Conservation (phyloP, 1,140 invertebrate species). For the Oryctes rhinoceros region DNA sequence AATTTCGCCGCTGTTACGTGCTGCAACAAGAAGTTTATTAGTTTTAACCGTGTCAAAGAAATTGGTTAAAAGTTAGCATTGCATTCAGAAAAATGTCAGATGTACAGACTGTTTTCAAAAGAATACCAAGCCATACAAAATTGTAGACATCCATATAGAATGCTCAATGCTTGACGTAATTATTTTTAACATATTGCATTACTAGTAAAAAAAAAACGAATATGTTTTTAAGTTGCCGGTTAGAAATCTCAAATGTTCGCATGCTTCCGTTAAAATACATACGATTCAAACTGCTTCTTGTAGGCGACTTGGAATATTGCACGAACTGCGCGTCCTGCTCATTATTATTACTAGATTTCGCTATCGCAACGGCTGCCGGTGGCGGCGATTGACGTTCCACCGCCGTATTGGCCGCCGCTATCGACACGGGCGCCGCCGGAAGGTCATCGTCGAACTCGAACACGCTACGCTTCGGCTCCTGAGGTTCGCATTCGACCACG, state of each 20-base stretch:
- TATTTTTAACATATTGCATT: no score
- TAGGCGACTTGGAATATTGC: constrained; percentile 56
- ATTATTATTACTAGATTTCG: constrained; percentile 38
- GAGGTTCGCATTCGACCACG: constrained; percentile 26
- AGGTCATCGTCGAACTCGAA: constrained; percentile 60
- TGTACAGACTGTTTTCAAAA: no score
- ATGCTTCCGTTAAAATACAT: constrained; percentile 34
- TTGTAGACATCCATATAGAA: no score
- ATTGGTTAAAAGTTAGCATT: no score
- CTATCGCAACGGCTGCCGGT: background rate
- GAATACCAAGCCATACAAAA: no score
- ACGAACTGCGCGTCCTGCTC: constrained; percentile 58
- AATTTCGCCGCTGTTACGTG: constrained; percentile 69
- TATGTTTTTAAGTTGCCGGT: no score
- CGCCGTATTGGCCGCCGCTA: background rate
- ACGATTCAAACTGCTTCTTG: constrained; percentile 51
- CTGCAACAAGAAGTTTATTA: constrained; percentile 44
- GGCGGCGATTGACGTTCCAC: background rate
- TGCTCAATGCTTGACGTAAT: no score
- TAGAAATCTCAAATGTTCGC: background rate
- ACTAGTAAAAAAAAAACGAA: no score
- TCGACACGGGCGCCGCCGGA: background rate
- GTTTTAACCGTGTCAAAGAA: background rate
- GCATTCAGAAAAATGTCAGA: no score
- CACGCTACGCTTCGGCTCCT: constrained; percentile 48